Evolutionary conservation across 2,797 vertebrate species (phyloP), one percentile per base, ranked within the genome.

Genomic region (Odontamblyopus lacepedii): DNA sequence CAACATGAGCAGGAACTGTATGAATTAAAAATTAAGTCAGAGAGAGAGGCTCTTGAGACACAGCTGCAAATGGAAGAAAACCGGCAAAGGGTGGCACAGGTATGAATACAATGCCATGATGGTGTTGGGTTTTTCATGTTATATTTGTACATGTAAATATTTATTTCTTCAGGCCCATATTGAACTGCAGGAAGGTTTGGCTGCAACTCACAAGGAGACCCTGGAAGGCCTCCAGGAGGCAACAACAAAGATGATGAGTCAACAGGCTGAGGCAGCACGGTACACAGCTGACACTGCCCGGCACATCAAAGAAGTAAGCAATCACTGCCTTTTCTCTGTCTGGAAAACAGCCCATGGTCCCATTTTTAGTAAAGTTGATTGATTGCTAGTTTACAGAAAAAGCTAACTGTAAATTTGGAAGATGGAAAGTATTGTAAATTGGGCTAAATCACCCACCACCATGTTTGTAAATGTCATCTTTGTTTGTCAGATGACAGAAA

Each of bases 1-100:
- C 93, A 90, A 38, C 96, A 98, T 63, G 96, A 98, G 74, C 92
- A 90, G 57, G 96, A 98, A 66, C 88, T 99, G 56, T 94, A 95
- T 5, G 94, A 97, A 81, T 80, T 98, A 87, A 97, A 96, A 88
- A 87, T 97, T 73, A 97, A 97, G 78, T 93, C 97, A 0, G 96
- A 99, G 61, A 94, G 96, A 83, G 97, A 99, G 84, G 94, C 95
- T 19, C 90, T 99, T 76, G 96, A 96, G 84, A 91, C 93, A 73
- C 93, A 96, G 79, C 94, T 94, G 50, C 95, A 98, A 5, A 82
- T 97, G 78, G 96, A 98, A 73, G 95, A 97, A 87, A 94, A 94
- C 71, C 89, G 93, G 53, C 96, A 97, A 86, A 94, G 94, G 90
- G 92, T 95, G 75, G 94, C 95, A 88, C 95, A 95, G 96, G 98